Base-by-base conservation (phyloP, 2,888 invertebrate genomes). In the Cinara cedri region DNA sequence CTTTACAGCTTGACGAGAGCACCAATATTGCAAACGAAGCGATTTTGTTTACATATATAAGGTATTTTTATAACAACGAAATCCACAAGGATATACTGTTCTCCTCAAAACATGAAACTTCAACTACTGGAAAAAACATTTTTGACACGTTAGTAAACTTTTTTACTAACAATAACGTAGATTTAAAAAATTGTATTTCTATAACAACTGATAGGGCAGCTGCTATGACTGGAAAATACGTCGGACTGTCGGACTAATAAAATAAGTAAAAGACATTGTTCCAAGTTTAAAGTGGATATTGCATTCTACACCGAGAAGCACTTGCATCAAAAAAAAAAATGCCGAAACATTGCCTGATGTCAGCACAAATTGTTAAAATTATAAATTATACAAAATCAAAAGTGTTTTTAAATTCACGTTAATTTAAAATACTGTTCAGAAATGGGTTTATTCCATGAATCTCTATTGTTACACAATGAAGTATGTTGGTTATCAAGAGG, bases 301-400 rank as follows among this genome's bases (percentile, higher is more conserved):
- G 66, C 66, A 24, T 66, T 49, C 3, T 63, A 42, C 24, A 62
- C 34, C 14, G 34, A 34, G 34, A 34, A 62, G 62, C 62, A 3
- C 62, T 62, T 62, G 62, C 62, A 2, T 62, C n/a, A n/a, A n/a
- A 8, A 34, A 62, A 62, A 8, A 16, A 62, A n/a, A n/a, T n/a
- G n/a, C 26, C 60, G 26, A 60, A 26, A 26, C 24, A 60, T 62
- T 34, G 14, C 16, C 26, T 34, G 62, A 62, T 16, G 34, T 62
- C 16, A 34, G n/a, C 62, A 62, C 71, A 71, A 54, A 55, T 55
- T 71, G 71, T 71, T 51, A 71, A 71, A 71, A 54, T 71, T 55
- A 16, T 71, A 19, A 71, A 71, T 55, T 71, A 42, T 55, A 26
- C 26, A 54, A 55, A 54, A 34, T 4, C 55, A 10, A 51, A 55